Base-by-base conservation (phyloP, 2,888 invertebrate species). In the Caenorhabditis imperialis region DNA sequence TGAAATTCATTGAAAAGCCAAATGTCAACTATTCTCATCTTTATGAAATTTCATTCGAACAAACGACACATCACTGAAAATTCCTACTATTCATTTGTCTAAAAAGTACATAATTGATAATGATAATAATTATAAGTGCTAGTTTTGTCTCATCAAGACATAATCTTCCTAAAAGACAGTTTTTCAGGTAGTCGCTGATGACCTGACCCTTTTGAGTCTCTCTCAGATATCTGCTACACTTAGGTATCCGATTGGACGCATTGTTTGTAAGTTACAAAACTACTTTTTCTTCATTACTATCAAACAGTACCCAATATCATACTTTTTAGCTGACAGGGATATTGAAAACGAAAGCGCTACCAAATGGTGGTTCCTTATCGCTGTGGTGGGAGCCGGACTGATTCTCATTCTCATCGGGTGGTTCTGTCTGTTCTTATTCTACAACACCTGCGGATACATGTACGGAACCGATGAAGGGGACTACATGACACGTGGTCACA, bases 131-230 rank as follows among this genome's bases (percentile, higher is more conserved):
- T n/a, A n/a, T n/a, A n/a, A n/a, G n/a, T n/a, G n/a, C n/a, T n/a
- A n/a, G n/a, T n/a, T n/a, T n/a, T n/a, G n/a, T n/a, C n/a, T n/a
- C n/a, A n/a, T n/a, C n/a, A n/a, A n/a, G n/a, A n/a, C n/a, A n/a
- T n/a, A n/a, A n/a, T n/a, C n/a, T n/a, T n/a, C n/a, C n/a, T n/a
- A n/a, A n/a, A n/a, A n/a, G n/a, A n/a, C n/a, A n/a, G n/a, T n/a
- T n/a, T 67, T 78, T 30, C 35, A 78, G 78, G 73, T 79, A 3
- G 51, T 79, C 7, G 74, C 73, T 4, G 69, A 74, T 37, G 78
- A 79, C 35, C 12, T 79, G 54, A 60, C 47, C 1, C 63, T 75
- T 8, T 60, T 79, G 10, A 71, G 50, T 12, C 45, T 42, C 8
- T 51, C 74, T 12, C 67, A 74, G 47, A 76, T 79, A 3, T 79